Evolutionary conservation across 2,797 vertebrate species (phyloP), one percentile per base, ranked within the genome.

Genomic region (Brotula barbata): DNA sequence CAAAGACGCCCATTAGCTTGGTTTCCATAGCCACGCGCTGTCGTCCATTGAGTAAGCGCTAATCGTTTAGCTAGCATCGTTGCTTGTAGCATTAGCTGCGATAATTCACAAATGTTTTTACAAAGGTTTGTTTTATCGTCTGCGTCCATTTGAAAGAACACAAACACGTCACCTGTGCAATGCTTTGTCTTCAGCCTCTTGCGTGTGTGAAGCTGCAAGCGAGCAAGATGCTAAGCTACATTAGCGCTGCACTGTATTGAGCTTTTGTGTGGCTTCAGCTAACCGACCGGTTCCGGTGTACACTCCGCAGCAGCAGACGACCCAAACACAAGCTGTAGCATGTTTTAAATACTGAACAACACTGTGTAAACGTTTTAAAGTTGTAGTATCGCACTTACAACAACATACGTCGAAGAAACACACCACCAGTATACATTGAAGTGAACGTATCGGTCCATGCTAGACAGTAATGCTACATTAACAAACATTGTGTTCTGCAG

Each of bases 21-120:
- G 75, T 78, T 82, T 82, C 77, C 72, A 73, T 78, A 80, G 82
- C 71, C 85, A 83, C 79, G 74, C 78, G 72, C 75, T 75, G 34
- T 39, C 36, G 49, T 31, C 45, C 57, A 34, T 50, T 33, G 12
- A 55, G 68, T 66, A 75, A 74, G 55, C 60, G 48, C 33, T 39
- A 0, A 14, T 33, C 52, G 50, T 13, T n/a, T 14, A 31, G 22
- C 41, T 37, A 12, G 28, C 15, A 34, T 19, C 37, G 14, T 37
- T 47, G 23, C 25, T 14, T 28, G 31, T 8, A 1, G 0, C 9
- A 25, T 17, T n/a, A 1, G 5, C 10, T 5, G 2, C n/a, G n/a
- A n/a, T n/a, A n/a, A n/a, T n/a, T n/a, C n/a, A n/a, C n/a, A n/a
- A n/a, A n/a, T n/a, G n/a, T n/a, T 23, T 16, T 16, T 0, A 22